Conservation (phyloP, 2,797 vertebrate genomes). For the Melopsittacus undulatus region DNA sequence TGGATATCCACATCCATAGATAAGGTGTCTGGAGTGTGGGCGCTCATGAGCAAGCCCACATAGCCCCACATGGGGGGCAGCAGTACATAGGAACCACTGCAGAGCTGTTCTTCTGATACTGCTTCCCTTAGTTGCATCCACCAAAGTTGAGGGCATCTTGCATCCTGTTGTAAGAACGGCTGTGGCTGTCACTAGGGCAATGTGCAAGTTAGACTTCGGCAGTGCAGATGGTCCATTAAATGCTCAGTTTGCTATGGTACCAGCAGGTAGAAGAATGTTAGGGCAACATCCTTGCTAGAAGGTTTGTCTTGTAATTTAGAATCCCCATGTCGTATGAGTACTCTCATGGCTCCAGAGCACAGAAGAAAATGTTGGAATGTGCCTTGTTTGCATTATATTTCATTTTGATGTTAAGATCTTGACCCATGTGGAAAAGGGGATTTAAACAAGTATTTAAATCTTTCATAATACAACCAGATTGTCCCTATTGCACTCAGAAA, state of each 20-base stretch:
- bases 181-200: no score
- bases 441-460: background rate
- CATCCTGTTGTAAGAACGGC: background rate
- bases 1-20: background rate
- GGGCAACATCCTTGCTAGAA: background rate
- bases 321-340: background rate
- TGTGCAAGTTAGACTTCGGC: background rate
- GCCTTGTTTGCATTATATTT: background rate
- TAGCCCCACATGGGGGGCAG: accelerated
- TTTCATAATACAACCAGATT: background rate
- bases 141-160: background rate
- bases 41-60: background rate
- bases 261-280: background rate
- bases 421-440: background rate
- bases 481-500: background rate
- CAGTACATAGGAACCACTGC: accelerated
- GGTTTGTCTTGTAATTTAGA: background rate
- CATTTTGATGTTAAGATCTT: background rate
- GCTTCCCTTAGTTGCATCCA: background rate
- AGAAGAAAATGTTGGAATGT: background rate
- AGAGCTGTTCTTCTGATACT: background rate
- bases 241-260: background rate
- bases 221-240: background rate
- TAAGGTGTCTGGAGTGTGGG: background rate
- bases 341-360: background rate